Evolutionary conservation across 2,113 vertebrate species (phyloP), one percentile per base, ranked within the genome.

Genomic region (Apistogramma diplotaenia): DNA sequence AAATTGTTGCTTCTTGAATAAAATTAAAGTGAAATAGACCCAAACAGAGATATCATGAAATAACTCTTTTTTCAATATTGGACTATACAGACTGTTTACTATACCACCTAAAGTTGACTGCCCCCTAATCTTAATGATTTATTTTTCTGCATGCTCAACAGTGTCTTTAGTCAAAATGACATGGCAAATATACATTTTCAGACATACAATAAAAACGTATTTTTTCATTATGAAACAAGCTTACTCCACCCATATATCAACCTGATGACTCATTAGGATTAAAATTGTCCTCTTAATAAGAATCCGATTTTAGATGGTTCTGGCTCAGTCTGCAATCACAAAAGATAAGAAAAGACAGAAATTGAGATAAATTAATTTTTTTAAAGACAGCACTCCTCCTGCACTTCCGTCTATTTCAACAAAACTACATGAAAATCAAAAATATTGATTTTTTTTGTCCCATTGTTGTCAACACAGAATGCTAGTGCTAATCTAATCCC

Each of bases 1-100:
- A 67, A 85, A 83, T 61, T 61, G 59, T 70, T 55, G 53, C 21
- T 29, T 59, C 60, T 67, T 37, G n/a, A 82, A 46, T 62, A 65
- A 59, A 58, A 37, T 67, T 49, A 59, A 27, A 61, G 15, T 76
- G 29, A 70, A 58, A 82, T n/a, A n/a, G 3, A 21, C 18, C 29
- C 55, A 49, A 51, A 57, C n/a, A 49, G 5, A 75, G 72, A 10
- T 67, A 67, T 27, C 11, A n/a, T 55, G 11, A 6, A 43, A 27
- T 61, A 16, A 3, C 53, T 62, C n/a, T 56, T 57, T 74, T 49
- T 10, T 10, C 37, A 8, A 61, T 59, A 46, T 6, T 31, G 37
- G 10, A 79, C 72, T 72, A 5, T 9, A n/a, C 16, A 25, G 31
- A 37, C 55, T 60, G 37, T 62, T 73, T 29, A 7, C 27, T 71